Evolutionary conservation across 2,113 vertebrate species (phyloP).

Genomic region (Gymnogyps californianus): DNA sequence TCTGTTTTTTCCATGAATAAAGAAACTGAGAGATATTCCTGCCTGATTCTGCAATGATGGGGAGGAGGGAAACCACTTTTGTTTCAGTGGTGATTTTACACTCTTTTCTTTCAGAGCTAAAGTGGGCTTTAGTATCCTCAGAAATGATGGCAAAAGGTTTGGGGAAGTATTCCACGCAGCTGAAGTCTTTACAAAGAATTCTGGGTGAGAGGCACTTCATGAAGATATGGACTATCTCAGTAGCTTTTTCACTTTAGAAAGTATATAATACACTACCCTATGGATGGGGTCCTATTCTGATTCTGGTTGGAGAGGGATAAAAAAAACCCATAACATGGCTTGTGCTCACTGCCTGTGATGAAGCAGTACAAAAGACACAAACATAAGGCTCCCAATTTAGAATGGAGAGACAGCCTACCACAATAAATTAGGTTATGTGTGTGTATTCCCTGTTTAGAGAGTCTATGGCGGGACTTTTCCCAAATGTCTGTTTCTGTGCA

Average conservation of each 20-base stretch:
- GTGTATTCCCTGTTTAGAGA: background rate
- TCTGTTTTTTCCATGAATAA: background rate
- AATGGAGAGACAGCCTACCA: background rate
- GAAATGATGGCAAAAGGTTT: background rate
- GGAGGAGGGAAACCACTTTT: background rate
- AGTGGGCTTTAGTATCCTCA: background rate
- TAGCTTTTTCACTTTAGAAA: background rate
- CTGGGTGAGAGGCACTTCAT: background rate
- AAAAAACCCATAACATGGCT: accelerated
- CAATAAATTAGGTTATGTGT: background rate
- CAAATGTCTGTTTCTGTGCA: background rate
- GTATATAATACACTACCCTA: accelerated
- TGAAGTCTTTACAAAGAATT: background rate
- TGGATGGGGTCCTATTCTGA: background rate
- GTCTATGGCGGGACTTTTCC: background rate
- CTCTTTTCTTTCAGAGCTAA: background rate
- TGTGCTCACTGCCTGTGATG: background rate
- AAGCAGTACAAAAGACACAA: background rate
- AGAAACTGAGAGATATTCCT: background rate
- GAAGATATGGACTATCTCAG: background rate
- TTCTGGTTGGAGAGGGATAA: background rate
- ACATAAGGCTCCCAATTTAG: background rate
- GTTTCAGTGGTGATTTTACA: background rate
- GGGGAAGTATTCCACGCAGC: background rate
- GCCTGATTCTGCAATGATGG: background rate